A percentile compares a stretch with the other conserved stretches of the same genome.
These are phyloP conservation scores for Oreochromis niloticus DNA, from an alignment of 2,113 vertebrate species.

Conservation along the genomic window DNA sequence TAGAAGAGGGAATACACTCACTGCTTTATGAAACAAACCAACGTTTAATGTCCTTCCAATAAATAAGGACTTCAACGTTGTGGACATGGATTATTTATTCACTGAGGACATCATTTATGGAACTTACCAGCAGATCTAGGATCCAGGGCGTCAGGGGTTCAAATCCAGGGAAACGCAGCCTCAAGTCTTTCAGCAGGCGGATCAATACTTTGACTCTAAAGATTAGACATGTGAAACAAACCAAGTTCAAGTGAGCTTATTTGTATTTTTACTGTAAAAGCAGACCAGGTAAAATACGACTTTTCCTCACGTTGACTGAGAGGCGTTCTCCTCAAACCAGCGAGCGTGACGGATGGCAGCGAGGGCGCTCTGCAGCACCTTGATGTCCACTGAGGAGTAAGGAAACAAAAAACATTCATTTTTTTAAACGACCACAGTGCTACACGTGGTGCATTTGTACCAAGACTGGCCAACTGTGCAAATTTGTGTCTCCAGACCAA, in stretches of 20 bases:
- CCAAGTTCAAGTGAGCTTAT: rapidly evolving
- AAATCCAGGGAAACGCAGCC: slow-evolving; percentile 88
- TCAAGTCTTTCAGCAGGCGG: slow-evolving; percentile 88
- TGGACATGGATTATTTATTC: not conserved
- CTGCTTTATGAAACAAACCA: not conserved
- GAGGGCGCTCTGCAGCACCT: slow-evolving; percentile 93
- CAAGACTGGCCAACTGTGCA: not conserved
- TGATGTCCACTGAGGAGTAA: slow-evolving; percentile 87
- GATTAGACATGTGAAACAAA: not conserved
- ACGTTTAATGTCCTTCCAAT: rapidly evolving
- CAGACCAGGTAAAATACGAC: not conserved
- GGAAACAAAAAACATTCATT: not conserved
- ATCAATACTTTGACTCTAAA: slow-evolving; percentile 93
- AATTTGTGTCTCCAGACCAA: not conserved
- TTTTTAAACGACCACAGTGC: not conserved
- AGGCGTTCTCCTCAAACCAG: slow-evolving; percentile 98
- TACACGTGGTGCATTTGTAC: not conserved
- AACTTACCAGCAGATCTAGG: slow-evolving; percentile 84
- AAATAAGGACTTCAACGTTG: not conserved
- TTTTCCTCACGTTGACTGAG: slow-evolving; percentile 89
- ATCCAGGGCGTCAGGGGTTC: slow-evolving; percentile 97
- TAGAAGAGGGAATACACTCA: slow-evolving; percentile 8
- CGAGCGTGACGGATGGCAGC: slow-evolving; percentile 94
- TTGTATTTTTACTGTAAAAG: rapidly evolving
- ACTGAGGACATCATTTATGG: rapidly evolving